Evolutionary conservation across 2,888 invertebrate species (phyloP).

Genomic region (Chesias legatella): DNA sequence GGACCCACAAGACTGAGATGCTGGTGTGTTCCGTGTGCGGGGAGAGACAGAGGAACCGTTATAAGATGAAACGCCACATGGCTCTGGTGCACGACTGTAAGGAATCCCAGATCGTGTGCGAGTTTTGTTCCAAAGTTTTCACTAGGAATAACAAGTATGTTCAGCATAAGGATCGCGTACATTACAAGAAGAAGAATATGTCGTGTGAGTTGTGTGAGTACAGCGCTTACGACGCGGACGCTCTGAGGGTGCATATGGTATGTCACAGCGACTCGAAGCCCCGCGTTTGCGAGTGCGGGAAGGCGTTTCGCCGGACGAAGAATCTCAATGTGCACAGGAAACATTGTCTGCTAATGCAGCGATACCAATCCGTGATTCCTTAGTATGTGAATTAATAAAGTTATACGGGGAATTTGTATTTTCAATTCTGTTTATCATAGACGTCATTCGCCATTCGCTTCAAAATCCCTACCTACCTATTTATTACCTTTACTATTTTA

Average conservation of each 20-base stretch:
- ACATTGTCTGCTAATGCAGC: too few relatives aligned
- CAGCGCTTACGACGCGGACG: not conserved
- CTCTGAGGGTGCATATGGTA: conserved; percentile 5
- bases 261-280: conserved; percentile 4
- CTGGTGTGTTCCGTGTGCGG: conserved; percentile 24
- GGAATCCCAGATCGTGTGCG: conserved; percentile 41
- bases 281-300: conserved; percentile 8
- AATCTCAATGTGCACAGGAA: conserved; percentile 2
- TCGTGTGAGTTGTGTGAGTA: conserved; percentile 6
- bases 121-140: conserved; percentile 44
- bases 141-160: conserved; percentile 31
- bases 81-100: conserved; percentile 35
- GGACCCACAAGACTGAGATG: conserved; percentile 1
- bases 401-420: too few relatives aligned
- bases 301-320: conserved; percentile 1
- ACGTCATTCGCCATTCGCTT: too few relatives aligned
- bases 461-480: too few relatives aligned
- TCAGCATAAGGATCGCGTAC: conserved; percentile 40
- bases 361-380: too few relatives aligned
- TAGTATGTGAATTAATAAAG: too few relatives aligned
- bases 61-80: conserved; percentile 33
- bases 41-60: conserved; percentile 25
- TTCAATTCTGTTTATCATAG: too few relatives aligned
- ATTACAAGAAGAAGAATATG: conserved; percentile 22
- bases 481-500: too few relatives aligned